phyloP scores from a whole-genome alignment of 2,888 invertebrate genomes.

The Rhingia campestris region DNA sequence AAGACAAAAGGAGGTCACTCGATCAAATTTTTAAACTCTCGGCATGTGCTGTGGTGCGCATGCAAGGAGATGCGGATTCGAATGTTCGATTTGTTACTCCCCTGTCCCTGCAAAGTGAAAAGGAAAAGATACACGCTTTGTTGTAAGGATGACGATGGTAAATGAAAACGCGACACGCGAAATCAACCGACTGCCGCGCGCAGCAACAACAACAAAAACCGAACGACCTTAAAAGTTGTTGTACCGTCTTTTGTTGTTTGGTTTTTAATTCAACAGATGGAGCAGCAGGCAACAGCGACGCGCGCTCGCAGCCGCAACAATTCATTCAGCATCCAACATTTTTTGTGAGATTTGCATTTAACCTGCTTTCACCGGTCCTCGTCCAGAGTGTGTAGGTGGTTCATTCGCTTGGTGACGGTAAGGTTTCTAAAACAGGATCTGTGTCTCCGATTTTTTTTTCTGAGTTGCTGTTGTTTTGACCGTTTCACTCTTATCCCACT shows the following conservation, averaged over 20 bases:
- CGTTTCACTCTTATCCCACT: slow-evolving; percentile 69
- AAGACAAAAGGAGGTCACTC: slow-evolving; percentile 72
- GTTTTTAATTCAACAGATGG: slow-evolving; percentile 47
- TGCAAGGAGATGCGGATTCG: slow-evolving; percentile 34
- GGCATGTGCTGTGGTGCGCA: slow-evolving; percentile 43
- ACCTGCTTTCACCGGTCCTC: slow-evolving; percentile 79
- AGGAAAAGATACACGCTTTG: slow-evolving; percentile 46
- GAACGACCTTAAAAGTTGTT: slow-evolving; percentile 71
- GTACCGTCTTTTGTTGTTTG: slow-evolving; percentile 27
- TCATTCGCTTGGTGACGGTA: slow-evolving; percentile 60
- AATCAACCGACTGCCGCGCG: slow-evolving; percentile 25
- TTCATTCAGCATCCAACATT: slow-evolving; percentile 60
- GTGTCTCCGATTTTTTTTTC: slow-evolving; percentile 6
- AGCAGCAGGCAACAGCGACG: slow-evolving; percentile 15
- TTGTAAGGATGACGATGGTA: slow-evolving; percentile 51
- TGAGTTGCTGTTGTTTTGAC: slow-evolving; percentile 6
- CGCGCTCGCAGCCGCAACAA: slow-evolving; percentile 49
- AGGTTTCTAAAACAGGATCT: slow-evolving; percentile 76
- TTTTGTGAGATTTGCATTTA: slow-evolving; percentile 78
- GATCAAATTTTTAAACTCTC: slow-evolving; percentile 67
- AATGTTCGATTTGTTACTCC: slow-evolving; percentile 11
- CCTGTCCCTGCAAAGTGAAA: slow-evolving; percentile 45
- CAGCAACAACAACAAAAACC: slow-evolving; percentile 34
- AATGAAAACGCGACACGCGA: slow-evolving; percentile 64
- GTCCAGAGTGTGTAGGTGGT: slow-evolving; percentile 53